Evolutionary conservation across 2,888 invertebrate species (phyloP).

Genomic region (Timandra comae): DNA sequence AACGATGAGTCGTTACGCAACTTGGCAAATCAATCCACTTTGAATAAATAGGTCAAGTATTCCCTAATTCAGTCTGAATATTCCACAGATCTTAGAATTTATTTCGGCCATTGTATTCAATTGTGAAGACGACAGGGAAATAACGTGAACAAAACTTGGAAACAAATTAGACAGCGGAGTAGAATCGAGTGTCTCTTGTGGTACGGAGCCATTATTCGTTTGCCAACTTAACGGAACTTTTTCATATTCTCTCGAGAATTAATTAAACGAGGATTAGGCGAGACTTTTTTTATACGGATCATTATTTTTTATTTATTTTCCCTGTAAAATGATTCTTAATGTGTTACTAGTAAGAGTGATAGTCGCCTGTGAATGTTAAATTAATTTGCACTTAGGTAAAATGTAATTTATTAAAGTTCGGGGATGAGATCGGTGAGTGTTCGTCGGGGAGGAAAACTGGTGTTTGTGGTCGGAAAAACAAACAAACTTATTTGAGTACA

Average conservation of each 20-base stretch:
- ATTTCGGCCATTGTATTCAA: conserved; percentile 38
- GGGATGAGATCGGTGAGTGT: too few relatives aligned
- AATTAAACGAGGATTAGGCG: conserved; percentile 54
- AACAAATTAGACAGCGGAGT: conserved; percentile 48
- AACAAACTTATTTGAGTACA: too few relatives aligned
- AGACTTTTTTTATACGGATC: conserved; percentile 39
- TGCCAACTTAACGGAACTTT: conserved; percentile 43
- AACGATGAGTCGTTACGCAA: conserved; percentile 31
- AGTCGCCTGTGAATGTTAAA: background rate
- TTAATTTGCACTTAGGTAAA: too few relatives aligned
- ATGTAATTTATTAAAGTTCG: too few relatives aligned
- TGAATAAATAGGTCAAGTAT: conserved; percentile 32
- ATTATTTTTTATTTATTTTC: conserved; percentile 27
- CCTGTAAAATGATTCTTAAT: conserved; percentile 11
- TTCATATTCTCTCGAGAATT: conserved; percentile 45
- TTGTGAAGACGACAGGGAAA: conserved; percentile 47
- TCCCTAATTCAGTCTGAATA: conserved; percentile 19
- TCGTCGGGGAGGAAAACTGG: too few relatives aligned
- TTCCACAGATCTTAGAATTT: conserved; percentile 20
- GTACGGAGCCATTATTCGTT: conserved; percentile 41
- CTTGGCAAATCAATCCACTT: conserved; percentile 28
- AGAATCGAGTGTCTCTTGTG: conserved; percentile 35
- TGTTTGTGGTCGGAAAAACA: too few relatives aligned
- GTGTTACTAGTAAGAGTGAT: conserved; percentile 8
- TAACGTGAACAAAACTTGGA: conserved; percentile 50